Conservation (phyloP, 1,140 invertebrate genomes). For the Argopecten irradians region DNA sequence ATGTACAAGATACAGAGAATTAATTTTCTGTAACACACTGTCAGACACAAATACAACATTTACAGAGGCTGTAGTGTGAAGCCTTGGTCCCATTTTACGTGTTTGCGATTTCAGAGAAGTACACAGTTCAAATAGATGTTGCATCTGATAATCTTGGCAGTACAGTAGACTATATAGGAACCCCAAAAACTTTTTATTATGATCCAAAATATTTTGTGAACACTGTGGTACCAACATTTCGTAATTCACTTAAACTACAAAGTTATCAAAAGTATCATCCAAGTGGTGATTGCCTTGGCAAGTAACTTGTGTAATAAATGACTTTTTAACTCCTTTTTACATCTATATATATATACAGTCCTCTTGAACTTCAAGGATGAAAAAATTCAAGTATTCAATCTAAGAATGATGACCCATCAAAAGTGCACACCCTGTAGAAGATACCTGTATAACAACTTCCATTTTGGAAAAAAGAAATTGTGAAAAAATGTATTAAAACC, state of each 20-base stretch:
- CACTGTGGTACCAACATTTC: neutral
- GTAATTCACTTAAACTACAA: neutral
- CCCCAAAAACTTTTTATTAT: neutral
- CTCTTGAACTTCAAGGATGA: neutral
- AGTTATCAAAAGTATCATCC: neutral
- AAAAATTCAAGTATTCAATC: neutral
- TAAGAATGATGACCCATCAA: constrained; percentile 1
- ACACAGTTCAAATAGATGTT: neutral
- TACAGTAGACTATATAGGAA: neutral
- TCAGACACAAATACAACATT: neutral
- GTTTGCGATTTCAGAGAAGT: neutral
- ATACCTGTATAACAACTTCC: too few species aligned
- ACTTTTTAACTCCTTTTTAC: constrained; percentile 19
- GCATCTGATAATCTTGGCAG: neutral
- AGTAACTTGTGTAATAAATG: constrained; percentile 18
- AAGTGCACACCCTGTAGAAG: neutral
- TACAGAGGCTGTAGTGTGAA: neutral
- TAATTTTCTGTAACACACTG: constrained; percentile 6
- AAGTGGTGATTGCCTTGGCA: neutral
- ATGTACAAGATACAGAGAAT: neutral
- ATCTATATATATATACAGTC: neutral
- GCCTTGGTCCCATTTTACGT: neutral
- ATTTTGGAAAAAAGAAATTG: too few species aligned
- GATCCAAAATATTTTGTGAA: neutral
- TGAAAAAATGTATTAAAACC: too few species aligned